These are phyloP conservation scores for Microctonus hyperodae DNA, from an alignment of 2,888 invertebrate genomes.

Conservation along the genomic window DNA sequence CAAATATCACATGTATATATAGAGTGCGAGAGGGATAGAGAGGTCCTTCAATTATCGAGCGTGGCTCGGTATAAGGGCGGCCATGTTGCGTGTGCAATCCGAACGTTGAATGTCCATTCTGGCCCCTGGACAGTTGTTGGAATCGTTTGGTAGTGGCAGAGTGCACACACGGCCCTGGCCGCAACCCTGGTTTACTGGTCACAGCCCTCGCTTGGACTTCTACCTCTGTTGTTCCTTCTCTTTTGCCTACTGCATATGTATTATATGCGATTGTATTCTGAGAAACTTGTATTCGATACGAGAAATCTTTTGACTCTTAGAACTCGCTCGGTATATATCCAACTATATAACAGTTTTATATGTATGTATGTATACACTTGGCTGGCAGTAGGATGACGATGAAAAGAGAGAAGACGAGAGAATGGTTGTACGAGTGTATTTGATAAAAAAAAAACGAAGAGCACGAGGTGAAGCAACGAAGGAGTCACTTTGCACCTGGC, in stretches of 20 bases:
- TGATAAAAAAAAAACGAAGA: slow-evolving; percentile 15
- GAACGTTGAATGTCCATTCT: slow-evolving; percentile 28
- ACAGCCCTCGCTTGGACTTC: slow-evolving; percentile 41
- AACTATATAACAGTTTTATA: neutral
- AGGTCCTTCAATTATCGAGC: slow-evolving; percentile 58
- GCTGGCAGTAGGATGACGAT: slow-evolving; percentile 17
- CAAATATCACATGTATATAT: neutral
- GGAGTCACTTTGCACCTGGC: slow-evolving; percentile 58
- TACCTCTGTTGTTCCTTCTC: slow-evolving; percentile 33
- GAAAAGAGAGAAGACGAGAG: slow-evolving; percentile 29
- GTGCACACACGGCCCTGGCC: neutral
- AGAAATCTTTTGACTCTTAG: slow-evolving; percentile 42
- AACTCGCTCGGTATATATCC: slow-evolving; percentile 13
- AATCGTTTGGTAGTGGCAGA: slow-evolving; percentile 13
- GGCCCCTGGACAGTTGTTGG: neutral
- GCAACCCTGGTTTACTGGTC: slow-evolving; percentile 49
- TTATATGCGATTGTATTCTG: slow-evolving; percentile 63
- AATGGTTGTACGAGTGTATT: slow-evolving; percentile 4
- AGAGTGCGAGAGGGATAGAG: slow-evolving; percentile 33
- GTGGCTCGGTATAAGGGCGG: slow-evolving; percentile 51
- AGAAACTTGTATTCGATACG: slow-evolving; percentile 54
- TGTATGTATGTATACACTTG: no score
- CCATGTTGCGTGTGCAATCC: slow-evolving; percentile 58
- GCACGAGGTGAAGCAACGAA: slow-evolving; percentile 32
- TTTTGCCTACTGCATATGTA: slow-evolving; percentile 61